phyloP scores from a whole-genome alignment of 1,140 invertebrate genomes.

The Cyclina sinensis region DNA sequence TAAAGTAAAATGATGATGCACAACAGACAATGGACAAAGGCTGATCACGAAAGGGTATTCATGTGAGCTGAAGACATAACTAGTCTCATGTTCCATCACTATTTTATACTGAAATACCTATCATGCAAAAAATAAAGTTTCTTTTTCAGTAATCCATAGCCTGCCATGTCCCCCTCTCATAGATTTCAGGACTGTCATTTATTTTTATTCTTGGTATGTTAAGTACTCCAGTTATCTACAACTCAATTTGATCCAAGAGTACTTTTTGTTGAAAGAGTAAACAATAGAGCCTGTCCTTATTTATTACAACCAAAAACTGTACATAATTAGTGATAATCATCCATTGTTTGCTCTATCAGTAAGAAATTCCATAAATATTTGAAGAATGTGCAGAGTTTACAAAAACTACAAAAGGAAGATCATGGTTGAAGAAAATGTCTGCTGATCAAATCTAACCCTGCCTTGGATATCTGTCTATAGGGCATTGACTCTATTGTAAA shows the following conservation, averaged over 20 bases:
- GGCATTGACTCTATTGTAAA: too few relatives aligned
- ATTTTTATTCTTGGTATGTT: conserved; percentile 2
- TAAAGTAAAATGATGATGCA: too few relatives aligned
- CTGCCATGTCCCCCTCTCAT: too few relatives aligned
- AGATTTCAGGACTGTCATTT: conserved; percentile 4
- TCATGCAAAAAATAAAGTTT: too few relatives aligned
- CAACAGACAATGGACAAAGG: too few relatives aligned
- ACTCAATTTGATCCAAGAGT: conserved; percentile 9
- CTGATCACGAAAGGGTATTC: too few relatives aligned
- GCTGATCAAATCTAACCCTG: background rate
- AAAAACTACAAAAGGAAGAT: background rate
- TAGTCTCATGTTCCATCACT: too few relatives aligned
- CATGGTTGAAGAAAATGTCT: background rate
- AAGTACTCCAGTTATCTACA: background rate
- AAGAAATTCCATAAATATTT: background rate
- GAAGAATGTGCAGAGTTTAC: background rate
- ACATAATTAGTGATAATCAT: conserved; percentile 3
- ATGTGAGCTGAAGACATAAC: too few relatives aligned
- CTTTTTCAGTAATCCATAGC: too few relatives aligned
- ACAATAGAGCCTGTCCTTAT: background rate
- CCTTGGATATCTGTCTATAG: too few relatives aligned
- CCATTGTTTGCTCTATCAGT: conserved; percentile 12
- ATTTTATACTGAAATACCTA: too few relatives aligned
- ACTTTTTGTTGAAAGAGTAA: background rate
- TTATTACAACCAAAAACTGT: background rate